Evolutionary conservation across 2,113 vertebrate genomes (phyloP).

Genomic region (Hystrix cristata): DNA sequence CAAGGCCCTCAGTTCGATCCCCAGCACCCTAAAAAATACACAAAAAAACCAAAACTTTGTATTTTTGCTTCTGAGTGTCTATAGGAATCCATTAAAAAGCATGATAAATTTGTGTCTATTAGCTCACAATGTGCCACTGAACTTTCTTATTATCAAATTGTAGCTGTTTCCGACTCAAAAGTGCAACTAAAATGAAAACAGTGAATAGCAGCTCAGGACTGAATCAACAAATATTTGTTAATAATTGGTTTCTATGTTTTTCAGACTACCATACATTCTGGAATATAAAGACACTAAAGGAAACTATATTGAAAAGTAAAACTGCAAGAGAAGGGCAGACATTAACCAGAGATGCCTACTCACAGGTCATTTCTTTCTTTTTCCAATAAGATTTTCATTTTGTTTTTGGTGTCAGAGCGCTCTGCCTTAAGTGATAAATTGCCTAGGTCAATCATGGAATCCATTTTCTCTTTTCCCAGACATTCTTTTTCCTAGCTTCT

Average conservation of each 20-base stretch:
- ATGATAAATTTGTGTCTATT: neutral
- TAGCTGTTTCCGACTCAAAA: neutral
- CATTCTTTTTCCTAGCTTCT: neutral
- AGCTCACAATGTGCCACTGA: neutral
- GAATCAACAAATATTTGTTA: neutral
- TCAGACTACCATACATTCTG: neutral
- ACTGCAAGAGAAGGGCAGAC: neutral
- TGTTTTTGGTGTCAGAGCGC: neutral
- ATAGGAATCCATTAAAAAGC: neutral
- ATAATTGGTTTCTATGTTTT: neutral
- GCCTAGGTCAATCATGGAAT: neutral
- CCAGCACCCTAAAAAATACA: too few relatives aligned
- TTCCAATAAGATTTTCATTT: neutral
- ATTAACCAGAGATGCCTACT: neutral
- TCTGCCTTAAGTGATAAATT: neutral
- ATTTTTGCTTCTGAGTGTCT: constrained; percentile 7
- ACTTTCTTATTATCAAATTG: neutral
- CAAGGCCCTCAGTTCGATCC: too few relatives aligned
- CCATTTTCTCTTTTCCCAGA: neutral
- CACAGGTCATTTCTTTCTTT: neutral
- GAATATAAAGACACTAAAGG: neutral
- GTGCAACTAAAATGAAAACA: neutral
- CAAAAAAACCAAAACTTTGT: neutral
- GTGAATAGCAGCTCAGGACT: neutral
- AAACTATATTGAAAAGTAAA: neutral